Percentiles rank a stretch among this genome's conserved stretches.
These are phyloP conservation scores for Drosophila diplacantha DNA, from an alignment of 2,888 invertebrate genomes.

Conservation along the genomic window DNA sequence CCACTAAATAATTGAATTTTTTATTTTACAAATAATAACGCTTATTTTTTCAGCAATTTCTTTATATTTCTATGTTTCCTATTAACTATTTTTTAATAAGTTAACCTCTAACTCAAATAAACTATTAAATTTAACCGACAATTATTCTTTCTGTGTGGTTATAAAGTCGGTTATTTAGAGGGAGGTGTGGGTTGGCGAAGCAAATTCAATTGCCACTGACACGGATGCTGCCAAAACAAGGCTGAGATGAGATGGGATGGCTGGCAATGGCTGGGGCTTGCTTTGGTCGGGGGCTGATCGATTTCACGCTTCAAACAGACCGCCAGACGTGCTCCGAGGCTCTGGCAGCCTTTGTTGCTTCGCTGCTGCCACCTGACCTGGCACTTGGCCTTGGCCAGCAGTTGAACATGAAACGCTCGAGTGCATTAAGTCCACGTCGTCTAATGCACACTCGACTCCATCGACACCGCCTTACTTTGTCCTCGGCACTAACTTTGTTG, in stretches of 20 bases:
- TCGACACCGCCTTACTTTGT: conserved; percentile 25
- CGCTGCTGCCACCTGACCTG: conserved; percentile 38
- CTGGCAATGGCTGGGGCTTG: background rate
- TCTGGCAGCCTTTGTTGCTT: conserved; percentile 12
- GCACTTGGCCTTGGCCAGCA: conserved; percentile 37
- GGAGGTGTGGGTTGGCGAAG: conserved; percentile 15
- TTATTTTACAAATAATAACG: background rate
- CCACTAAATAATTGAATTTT: background rate
- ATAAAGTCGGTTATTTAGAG: conserved; percentile 2
- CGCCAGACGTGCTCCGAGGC: conserved; percentile 37
- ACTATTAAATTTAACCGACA: background rate
- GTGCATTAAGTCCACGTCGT: conserved; percentile 35
- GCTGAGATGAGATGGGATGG: conserved; percentile 8
- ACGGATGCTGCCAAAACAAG: conserved; percentile 43
- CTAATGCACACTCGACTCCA: conserved; percentile 19
- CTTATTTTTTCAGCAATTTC: background rate
- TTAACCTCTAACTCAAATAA: background rate
- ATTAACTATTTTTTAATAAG: no score
- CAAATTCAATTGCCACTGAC: conserved; percentile 62
- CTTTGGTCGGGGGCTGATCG: conserved; percentile 49
- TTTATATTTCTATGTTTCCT: background rate
- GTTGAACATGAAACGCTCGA: conserved; percentile 21
- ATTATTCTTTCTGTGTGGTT: background rate
- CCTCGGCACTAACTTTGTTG: conserved; percentile 33
- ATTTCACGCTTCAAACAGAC: conserved; percentile 54